Percentiles rank a stretch among this genome's conserved stretches.
phyloP scores from a whole-genome alignment of 2,888 invertebrate genomes.

The Rambutsinella grinnellia region DNA sequence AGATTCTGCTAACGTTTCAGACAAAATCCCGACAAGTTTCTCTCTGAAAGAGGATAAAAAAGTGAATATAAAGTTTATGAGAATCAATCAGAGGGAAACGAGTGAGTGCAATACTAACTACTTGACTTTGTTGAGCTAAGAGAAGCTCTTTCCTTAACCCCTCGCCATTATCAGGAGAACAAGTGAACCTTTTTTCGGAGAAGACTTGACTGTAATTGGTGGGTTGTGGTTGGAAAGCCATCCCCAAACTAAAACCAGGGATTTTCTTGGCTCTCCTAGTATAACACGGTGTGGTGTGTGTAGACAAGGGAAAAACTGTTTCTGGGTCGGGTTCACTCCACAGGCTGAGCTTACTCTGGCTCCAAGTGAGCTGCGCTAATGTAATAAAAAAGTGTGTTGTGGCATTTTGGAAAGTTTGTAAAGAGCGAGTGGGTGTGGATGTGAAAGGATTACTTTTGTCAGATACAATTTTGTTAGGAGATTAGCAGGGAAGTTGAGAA shows the following conservation, averaged over 20 bases:
- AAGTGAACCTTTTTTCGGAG: slow-evolving; percentile 2
- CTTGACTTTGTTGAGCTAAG: too few relatives aligned
- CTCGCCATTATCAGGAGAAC: neutral
- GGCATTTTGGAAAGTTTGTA: neutral
- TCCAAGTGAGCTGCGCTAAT: slow-evolving; percentile 48
- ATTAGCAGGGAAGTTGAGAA: too few relatives aligned
- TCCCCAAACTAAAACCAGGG: slow-evolving; percentile 53
- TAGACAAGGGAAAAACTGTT: slow-evolving; percentile 26
- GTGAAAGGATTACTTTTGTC: neutral
- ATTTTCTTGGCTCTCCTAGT: slow-evolving; percentile 42
- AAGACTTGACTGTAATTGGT: slow-evolving; percentile 62
- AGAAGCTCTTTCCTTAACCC: too few relatives aligned
- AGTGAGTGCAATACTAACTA: too few relatives aligned
- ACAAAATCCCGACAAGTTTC: too few relatives aligned
- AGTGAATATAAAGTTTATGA: too few relatives aligned
- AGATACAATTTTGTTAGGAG: neutral
- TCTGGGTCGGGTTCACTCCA: neutral
- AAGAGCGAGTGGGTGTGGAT: neutral
- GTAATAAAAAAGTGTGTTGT: neutral
- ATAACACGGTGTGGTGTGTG: too few relatives aligned
- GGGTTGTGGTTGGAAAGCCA: slow-evolving; percentile 61
- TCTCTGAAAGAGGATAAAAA: too few relatives aligned
- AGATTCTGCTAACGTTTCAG: too few relatives aligned
- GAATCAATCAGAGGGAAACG: too few relatives aligned
- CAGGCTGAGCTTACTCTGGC: too few relatives aligned